These are phyloP conservation scores for Drosophila obscura DNA, from an alignment of 1,140 invertebrate species.

Conservation along the genomic window DNA sequence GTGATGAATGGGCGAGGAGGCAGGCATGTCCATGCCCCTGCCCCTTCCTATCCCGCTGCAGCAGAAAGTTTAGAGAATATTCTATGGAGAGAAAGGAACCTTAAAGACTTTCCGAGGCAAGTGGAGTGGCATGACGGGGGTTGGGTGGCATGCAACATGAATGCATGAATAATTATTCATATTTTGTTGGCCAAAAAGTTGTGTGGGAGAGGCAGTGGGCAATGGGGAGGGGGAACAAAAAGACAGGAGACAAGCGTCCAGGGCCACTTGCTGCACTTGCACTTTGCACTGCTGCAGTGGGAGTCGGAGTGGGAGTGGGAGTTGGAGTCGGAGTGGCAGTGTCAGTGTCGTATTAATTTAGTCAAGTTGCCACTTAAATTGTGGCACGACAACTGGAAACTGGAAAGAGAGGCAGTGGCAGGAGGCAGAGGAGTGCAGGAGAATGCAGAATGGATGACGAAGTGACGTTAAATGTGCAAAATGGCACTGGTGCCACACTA, in stretches of 20 bases:
- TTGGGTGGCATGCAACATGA: too few relatives aligned
- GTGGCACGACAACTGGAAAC: conserved; percentile 57
- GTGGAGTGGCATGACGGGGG: too few relatives aligned
- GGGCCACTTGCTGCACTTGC: too few relatives aligned
- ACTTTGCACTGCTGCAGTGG: too few relatives aligned
- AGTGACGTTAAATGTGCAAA: conserved; percentile 63
- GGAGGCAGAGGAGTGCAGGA: neutral
- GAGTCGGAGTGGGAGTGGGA: conserved; percentile 29
- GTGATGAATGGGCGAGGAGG: conserved; percentile 22
- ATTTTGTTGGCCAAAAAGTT: conserved; percentile 53
- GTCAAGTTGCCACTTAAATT: conserved; percentile 81
- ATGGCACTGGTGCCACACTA: conserved; percentile 34
- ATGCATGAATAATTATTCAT: conserved; percentile 68
- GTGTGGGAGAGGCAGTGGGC: too few relatives aligned
- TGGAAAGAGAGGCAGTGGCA: neutral
- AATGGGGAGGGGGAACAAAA: too few relatives aligned
- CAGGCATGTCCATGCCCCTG: too few relatives aligned
- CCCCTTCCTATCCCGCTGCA: too few relatives aligned
- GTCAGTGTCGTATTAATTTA: conserved; percentile 80
- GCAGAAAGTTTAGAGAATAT: neutral
- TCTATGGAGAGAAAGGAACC: neutral
- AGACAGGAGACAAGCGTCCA: too few relatives aligned
- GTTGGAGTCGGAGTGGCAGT: conserved; percentile 44
- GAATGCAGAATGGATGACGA: conserved; percentile 1
- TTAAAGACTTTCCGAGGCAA: too few relatives aligned